A percentile compares a stretch with the other conserved stretches of the same genome.
These are phyloP conservation scores for Rhyacophila evoluta DNA, from an alignment of 2,888 invertebrate species.

Conservation along the genomic window DNA sequence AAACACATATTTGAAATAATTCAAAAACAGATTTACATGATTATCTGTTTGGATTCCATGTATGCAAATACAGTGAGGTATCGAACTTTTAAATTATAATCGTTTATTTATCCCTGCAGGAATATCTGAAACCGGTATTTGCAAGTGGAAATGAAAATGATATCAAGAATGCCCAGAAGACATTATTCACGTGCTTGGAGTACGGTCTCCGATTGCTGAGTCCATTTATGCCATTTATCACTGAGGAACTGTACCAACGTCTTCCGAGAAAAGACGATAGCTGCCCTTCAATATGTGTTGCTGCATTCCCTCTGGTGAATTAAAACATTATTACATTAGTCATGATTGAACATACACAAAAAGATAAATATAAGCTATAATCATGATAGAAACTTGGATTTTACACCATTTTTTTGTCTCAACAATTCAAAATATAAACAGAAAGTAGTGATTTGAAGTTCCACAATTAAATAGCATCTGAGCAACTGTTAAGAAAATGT, in stretches of 20 bases:
- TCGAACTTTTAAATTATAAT: too few species aligned
- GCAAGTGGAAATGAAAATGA: constrained; percentile 70
- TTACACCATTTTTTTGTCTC: too few species aligned
- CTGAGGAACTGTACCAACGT: constrained; percentile 95
- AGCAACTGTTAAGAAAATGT: too few species aligned
- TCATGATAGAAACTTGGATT: too few species aligned
- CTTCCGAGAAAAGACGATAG: constrained; percentile 75
- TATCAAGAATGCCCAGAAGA: constrained; percentile 76
- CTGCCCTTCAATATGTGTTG: constrained; percentile 89
- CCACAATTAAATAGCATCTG: too few species aligned
- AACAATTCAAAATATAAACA: too few species aligned
- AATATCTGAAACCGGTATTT: constrained; percentile 90
- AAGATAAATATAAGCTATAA: too few species aligned
- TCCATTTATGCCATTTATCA: constrained; percentile 98
- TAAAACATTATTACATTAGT: too few species aligned
- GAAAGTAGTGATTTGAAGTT: too few species aligned
- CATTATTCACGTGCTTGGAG: constrained; percentile 87
- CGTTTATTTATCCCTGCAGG: constrained; percentile 68
- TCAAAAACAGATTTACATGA: neutral
- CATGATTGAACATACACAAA: too few species aligned
- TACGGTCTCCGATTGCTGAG: constrained; percentile 87
- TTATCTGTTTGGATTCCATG: too few species aligned
- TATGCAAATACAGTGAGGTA: too few species aligned
- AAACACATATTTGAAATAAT: neutral
- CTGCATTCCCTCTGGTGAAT: constrained; percentile 78